These are phyloP conservation scores for Acanthosoma haemorrhoidale DNA, from an alignment of 2,888 invertebrate genomes.

Conservation along the genomic window DNA sequence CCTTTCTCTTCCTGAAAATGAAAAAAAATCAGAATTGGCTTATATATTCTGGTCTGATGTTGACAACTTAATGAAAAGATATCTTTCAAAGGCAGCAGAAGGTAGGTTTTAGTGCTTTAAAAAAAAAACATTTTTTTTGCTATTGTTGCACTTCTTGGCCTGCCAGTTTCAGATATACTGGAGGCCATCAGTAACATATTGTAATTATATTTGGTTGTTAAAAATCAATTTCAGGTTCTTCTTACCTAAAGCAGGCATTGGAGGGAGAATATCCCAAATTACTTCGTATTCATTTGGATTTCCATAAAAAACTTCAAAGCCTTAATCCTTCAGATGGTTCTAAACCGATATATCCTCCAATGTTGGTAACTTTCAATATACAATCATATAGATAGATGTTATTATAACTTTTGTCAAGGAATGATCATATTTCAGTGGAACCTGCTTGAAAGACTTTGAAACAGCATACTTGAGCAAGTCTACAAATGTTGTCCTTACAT, in stretches of 20 bases:
- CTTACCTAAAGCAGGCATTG: conserved; percentile 68
- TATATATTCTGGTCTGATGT: conserved; percentile 53
- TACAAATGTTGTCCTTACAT: conserved; percentile 72
- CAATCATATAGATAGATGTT: no score
- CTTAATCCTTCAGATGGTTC: conserved; percentile 26
- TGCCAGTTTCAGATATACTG: no score
- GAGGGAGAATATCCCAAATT: conserved; percentile 85
- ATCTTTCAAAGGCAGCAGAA: conserved; percentile 45
- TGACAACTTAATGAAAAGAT: conserved; percentile 48
- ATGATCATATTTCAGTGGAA: conserved; percentile 50
- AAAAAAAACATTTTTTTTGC: no score
- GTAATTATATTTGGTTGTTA: no score
- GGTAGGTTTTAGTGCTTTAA: no score
- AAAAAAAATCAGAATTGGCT: conserved; percentile 46
- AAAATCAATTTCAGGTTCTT: conserved; percentile 44
- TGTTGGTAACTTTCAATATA: conserved; percentile 24
- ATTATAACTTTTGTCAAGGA: no score
- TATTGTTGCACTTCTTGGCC: no score
- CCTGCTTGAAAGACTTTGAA: conserved; percentile 66
- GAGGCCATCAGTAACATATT: no score
- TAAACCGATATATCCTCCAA: conserved; percentile 33
- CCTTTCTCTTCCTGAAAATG: conserved; percentile 23
- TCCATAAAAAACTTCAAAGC: conserved; percentile 61
- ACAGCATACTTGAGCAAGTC: conserved; percentile 80
- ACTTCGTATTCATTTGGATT: conserved; percentile 71